Percentiles rank a stretch among this genome's conserved stretches.
These are phyloP conservation scores for Cygnus atratus DNA, from an alignment of 2,113 vertebrate genomes.

Conservation along the genomic window DNA sequence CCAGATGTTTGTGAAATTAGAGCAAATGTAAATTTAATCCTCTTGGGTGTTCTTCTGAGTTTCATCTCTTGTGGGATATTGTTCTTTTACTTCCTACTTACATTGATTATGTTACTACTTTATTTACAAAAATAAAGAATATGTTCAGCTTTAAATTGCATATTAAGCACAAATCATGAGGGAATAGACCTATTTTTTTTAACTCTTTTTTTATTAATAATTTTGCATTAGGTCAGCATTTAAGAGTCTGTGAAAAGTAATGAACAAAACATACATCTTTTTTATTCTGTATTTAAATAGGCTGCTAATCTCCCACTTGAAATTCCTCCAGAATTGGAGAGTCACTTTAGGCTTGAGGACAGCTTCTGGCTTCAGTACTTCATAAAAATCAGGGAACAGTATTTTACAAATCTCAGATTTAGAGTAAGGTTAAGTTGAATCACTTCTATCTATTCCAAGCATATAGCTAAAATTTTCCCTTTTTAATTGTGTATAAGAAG, in stretches of 20 bases:
- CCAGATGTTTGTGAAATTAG: constrained; percentile 45
- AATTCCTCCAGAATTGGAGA: constrained; percentile 21
- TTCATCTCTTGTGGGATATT: neutral
- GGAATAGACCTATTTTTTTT: neutral
- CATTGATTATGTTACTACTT: neutral
- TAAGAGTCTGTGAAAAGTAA: neutral
- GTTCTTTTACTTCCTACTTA: constrained; percentile 10
- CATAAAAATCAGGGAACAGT: neutral
- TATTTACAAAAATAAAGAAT: neutral
- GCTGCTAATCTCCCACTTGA: constrained; percentile 30
- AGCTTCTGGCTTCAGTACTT: constrained; percentile 7
- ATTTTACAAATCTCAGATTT: neutral
- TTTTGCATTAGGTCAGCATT: constrained; percentile 5
- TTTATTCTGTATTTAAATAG: neutral
- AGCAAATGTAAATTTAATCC: constrained; percentile 36
- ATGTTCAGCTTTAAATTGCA: neutral
- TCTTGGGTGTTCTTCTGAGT: neutral
- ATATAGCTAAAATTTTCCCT: neutral
- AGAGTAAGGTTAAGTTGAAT: neutral
- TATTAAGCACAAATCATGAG: neutral
- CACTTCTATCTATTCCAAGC: neutral
- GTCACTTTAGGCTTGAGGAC: neutral
- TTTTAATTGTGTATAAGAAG: neutral
- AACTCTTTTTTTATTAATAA: neutral
- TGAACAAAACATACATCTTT: constrained; percentile 16